Percentiles rank a stretch among this genome's conserved stretches.
Evolutionary conservation across 1,140 invertebrate species (phyloP).

Genomic region (Meloidogyne hapla): DNA sequence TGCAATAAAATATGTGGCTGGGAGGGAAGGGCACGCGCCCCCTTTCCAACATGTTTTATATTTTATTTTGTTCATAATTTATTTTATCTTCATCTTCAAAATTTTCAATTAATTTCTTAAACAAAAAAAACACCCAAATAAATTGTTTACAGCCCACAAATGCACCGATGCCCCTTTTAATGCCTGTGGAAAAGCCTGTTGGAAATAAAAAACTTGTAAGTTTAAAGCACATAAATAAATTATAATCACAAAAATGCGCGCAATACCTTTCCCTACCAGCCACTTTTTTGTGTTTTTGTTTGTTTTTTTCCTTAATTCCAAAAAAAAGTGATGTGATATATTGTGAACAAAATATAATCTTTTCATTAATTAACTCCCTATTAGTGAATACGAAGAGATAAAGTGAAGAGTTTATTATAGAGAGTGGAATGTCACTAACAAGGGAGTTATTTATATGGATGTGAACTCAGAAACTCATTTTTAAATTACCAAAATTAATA

Average conservation of each 20-base stretch:
- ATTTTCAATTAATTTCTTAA: not conserved
- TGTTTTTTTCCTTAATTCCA: no score
- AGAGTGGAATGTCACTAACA: no score
- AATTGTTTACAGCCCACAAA: constrained; percentile 23
- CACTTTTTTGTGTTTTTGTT: constrained; percentile 18
- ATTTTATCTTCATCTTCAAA: not conserved
- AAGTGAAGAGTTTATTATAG: no score
- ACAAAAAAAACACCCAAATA: not conserved
- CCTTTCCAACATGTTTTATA: not conserved
- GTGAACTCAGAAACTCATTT: no score
- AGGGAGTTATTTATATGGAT: no score
- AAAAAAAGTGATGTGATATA: no score
- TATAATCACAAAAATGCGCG: not conserved
- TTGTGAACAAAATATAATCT: no score
- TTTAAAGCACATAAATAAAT: not conserved
- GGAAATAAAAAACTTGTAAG: constrained; percentile 47
- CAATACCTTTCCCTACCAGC: not conserved
- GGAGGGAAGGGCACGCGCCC: constrained; percentile 17
- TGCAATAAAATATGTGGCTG: constrained; percentile 19
- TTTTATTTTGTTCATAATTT: not conserved
- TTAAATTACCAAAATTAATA: no score
- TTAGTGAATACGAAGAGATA: no score
- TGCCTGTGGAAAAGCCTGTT: constrained; percentile 47
- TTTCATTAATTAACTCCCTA: no score
- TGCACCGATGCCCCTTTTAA: constrained; percentile 38